Evolutionary conservation across 2,888 invertebrate species (phyloP).

Genomic region (Pharmacophagus antenor): DNA sequence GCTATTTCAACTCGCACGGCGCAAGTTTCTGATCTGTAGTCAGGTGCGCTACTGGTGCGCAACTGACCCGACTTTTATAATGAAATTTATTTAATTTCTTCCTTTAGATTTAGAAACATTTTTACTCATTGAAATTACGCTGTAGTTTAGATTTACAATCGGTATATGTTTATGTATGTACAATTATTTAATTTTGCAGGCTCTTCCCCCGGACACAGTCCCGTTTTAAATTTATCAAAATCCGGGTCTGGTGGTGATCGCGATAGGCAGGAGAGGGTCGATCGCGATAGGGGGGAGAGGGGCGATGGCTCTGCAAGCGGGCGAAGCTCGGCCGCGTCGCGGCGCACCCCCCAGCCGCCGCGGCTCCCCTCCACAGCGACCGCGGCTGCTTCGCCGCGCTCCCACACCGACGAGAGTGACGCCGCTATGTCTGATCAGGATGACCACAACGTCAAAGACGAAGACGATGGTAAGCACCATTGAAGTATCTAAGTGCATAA

Average conservation of each 20-base stretch:
- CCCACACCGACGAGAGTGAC: conserved; percentile 90
- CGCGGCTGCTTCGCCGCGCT: conserved; percentile 83
- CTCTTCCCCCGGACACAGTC: conserved; percentile 94
- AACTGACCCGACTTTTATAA: too few species aligned
- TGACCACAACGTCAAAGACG: conserved; percentile 91
- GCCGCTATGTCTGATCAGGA: conserved; percentile 93
- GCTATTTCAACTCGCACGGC: too few species aligned
- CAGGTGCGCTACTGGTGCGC: too few species aligned
- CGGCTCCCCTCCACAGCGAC: conserved; percentile 75
- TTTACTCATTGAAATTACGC: too few species aligned
- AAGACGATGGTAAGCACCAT: conserved; percentile 84
- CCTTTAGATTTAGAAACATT: too few species aligned
- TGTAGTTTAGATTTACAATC: not conserved
- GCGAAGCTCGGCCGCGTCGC: conserved; percentile 81
- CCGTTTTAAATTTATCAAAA: conserved; percentile 94
- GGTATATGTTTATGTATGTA: not conserved
- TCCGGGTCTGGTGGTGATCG: conserved; percentile 90
- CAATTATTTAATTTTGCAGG: conserved; percentile 68
- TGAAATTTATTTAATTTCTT: too few species aligned
- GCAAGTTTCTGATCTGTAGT: too few species aligned
- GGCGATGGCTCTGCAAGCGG: conserved; percentile 77
- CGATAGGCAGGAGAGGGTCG: conserved; percentile 80
- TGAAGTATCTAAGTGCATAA: too few species aligned
- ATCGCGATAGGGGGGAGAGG: conserved; percentile 79
- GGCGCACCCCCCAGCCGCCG: conserved; percentile 82